Conservation (phyloP, 2,888 invertebrate genomes). For the Rhagophthalmus giganteus region DNA sequence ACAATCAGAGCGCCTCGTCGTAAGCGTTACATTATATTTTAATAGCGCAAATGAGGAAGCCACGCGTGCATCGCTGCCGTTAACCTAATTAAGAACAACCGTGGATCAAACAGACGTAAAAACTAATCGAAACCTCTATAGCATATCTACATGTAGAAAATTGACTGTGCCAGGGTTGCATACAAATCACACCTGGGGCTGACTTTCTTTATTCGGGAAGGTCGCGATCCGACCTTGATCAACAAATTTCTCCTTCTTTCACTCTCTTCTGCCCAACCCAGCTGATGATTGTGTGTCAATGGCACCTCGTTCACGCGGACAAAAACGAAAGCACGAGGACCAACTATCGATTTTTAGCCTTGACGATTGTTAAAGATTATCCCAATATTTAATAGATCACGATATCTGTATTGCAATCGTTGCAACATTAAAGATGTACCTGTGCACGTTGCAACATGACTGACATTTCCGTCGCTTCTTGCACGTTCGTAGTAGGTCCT, state of each 20-base stretch:
- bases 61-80: background rate
- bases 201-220: conserved; percentile 45
- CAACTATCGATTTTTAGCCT: background rate
- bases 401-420: background rate
- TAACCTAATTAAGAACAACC: background rate
- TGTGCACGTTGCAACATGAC: conserved; percentile 3
- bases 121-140: background rate
- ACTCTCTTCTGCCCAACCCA: conserved; percentile 46
- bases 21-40: background rate
- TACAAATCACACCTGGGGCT: conserved; percentile 27
- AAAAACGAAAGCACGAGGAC: conserved; percentile 15
- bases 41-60: background rate
- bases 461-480: conserved; percentile 14
- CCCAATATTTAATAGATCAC: background rate
- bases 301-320: conserved; percentile 29
- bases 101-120: background rate
- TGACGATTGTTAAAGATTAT: background rate
- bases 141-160: conserved; percentile 3
- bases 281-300: conserved; percentile 37
- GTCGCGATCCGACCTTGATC: conserved; percentile 50
- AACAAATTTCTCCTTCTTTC: conserved; percentile 50
- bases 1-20: no score
- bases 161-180: conserved; percentile 9
- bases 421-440: conserved; percentile 12
- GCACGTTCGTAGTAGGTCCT: conserved; percentile 1